Conservation (phyloP, 2,797 vertebrate genomes). For the Nyctalus aviator region DNA sequence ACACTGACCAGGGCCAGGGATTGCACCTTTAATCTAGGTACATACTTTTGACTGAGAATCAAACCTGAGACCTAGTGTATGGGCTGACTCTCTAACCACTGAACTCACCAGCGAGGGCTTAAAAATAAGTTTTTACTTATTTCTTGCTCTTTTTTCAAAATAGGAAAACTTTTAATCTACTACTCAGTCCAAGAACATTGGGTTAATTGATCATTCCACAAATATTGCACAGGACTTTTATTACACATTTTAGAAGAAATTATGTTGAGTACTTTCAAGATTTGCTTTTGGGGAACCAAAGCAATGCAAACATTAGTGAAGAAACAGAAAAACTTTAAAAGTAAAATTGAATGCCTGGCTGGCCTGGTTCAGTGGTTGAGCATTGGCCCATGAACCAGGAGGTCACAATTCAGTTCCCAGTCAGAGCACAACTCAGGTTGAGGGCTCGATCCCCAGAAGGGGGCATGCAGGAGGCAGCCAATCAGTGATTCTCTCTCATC, state of each 20-base stretch:
- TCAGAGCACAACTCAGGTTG: too few species aligned
- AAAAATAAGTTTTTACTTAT: slow-evolving; percentile 8
- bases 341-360: not conserved
- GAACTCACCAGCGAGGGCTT: not conserved
- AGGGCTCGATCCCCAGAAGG: too few species aligned
- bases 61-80: too few species aligned
- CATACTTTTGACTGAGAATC: too few species aligned
- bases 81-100: too few species aligned
- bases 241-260: slow-evolving; percentile 9
- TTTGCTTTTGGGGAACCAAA: slow-evolving; percentile 23
- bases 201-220: not conserved
- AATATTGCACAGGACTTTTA: not conserved
- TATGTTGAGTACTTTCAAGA: slow-evolving; percentile 29
- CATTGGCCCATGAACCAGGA: too few species aligned
- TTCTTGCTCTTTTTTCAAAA: slow-evolving; percentile 1
- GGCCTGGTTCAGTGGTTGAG: too few species aligned
- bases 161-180: not conserved
- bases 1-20: too few species aligned
- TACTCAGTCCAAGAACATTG: not conserved
- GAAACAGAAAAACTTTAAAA: slow-evolving; percentile 16
- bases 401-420: too few species aligned
- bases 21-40: too few species aligned
- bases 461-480: too few species aligned
- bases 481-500: too few species aligned
- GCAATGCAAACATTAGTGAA: not conserved